These are phyloP conservation scores for Rhizoglyphus robini DNA, from an alignment of 1,140 invertebrate genomes.

Conservation along the genomic window DNA sequence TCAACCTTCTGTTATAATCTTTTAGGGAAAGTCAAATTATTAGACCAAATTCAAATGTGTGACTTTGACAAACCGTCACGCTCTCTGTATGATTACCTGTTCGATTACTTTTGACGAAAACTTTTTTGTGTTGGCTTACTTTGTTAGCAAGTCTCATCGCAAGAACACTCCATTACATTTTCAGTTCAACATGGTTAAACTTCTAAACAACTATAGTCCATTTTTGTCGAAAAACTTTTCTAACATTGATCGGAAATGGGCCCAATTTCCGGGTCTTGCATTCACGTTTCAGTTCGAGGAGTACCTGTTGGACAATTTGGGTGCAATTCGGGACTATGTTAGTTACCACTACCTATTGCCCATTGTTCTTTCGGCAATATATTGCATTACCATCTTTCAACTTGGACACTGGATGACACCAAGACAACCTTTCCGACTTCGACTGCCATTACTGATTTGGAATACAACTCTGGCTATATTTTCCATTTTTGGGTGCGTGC, in stretches of 20 bases:
- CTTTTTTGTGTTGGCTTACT: too few species aligned
- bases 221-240: neutral
- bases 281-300: constrained; percentile 3
- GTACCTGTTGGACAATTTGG: neutral
- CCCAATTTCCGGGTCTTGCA: constrained; percentile 7
- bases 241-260: neutral
- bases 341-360: neutral
- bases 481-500: constrained; percentile 19
- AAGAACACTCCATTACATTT: too few species aligned
- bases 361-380: neutral
- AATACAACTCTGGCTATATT: constrained; percentile 80
- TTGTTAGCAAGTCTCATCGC: too few species aligned
- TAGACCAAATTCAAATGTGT: too few species aligned
- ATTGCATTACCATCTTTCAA: neutral
- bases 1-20: too few species aligned
- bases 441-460: constrained; percentile 73
- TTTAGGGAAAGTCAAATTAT: too few species aligned
- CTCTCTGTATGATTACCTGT: too few species aligned
- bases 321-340: neutral
- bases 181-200: too few species aligned
- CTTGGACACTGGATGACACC: constrained; percentile 65
- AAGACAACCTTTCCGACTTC: constrained; percentile 68
- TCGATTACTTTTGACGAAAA: too few species aligned
- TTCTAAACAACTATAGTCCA: too few species aligned
- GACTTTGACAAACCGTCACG: too few species aligned